These are phyloP conservation scores for Lasiommata megera DNA, from an alignment of 2,888 invertebrate species.

Conservation along the genomic window DNA sequence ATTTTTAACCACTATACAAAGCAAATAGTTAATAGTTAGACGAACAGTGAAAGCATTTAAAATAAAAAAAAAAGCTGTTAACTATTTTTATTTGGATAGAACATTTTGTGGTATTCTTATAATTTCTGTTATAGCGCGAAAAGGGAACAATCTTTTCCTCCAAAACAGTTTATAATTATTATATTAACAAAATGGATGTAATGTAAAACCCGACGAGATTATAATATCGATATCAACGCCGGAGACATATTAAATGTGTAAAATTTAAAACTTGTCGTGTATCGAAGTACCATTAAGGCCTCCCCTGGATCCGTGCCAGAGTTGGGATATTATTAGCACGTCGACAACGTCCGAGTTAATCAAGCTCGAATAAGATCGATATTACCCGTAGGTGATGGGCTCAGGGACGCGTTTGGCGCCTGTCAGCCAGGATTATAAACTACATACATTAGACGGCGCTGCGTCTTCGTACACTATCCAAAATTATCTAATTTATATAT, in stretches of 20 bases:
- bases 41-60: too few relatives aligned
- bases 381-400: constrained; percentile 72
- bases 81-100: too few relatives aligned
- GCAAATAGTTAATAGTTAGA: too few relatives aligned
- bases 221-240: constrained; percentile 40
- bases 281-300: constrained; percentile 79
- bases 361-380: constrained; percentile 81
- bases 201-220: neutral
- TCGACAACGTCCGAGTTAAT: constrained; percentile 77
- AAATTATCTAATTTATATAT: constrained; percentile 37
- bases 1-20: too few relatives aligned
- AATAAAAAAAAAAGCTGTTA: too few relatives aligned
- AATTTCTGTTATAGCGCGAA: too few relatives aligned
- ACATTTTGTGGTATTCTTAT: too few relatives aligned
- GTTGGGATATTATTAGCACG: constrained; percentile 75
- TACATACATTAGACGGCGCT: constrained; percentile 37
- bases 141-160: too few relatives aligned
- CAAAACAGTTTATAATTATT: too few relatives aligned
- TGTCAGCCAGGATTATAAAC: constrained; percentile 54
- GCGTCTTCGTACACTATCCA: constrained; percentile 34
- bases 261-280: constrained; percentile 74
- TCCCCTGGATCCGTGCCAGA: constrained; percentile 75
- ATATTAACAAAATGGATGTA: too few relatives aligned
- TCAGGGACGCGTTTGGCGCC: constrained; percentile 44
- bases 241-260: constrained; percentile 45